phyloP scores from a whole-genome alignment of 2,888 invertebrate genomes.

The Dendrolimus houi region DNA sequence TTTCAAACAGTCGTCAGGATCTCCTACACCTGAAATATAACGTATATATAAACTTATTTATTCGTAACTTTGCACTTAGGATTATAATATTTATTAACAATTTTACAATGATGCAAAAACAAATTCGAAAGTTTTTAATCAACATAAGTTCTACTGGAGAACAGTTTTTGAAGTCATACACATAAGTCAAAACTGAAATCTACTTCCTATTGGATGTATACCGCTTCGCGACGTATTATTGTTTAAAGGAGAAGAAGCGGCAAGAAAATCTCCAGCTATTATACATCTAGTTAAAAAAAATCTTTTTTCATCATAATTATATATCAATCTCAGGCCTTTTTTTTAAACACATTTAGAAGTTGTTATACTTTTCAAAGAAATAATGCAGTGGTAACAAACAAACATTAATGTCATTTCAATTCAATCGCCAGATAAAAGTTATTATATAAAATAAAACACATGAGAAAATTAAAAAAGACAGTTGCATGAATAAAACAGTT shows the following conservation, averaged over 20 bases:
- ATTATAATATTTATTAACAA: not conserved
- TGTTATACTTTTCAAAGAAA: too few relatives aligned
- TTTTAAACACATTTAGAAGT: constrained; percentile 24
- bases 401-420: too few relatives aligned
- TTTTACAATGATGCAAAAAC: not conserved
- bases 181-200: not conserved
- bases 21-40: constrained; percentile 20
- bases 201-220: not conserved
- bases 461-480: too few relatives aligned
- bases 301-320: constrained; percentile 26
- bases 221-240: not conserved
- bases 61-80: too few relatives aligned
- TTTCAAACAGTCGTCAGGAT: constrained; percentile 26
- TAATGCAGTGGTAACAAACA: too few relatives aligned
- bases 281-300: constrained; percentile 23
- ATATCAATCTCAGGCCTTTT: constrained; percentile 7
- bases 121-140: not conserved
- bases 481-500: too few relatives aligned
- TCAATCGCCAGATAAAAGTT: too few relatives aligned
- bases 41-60: not conserved
- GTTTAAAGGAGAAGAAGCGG: too few relatives aligned
- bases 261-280: too few relatives aligned
- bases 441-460: too few relatives aligned
- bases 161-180: too few relatives aligned
- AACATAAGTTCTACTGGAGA: too few relatives aligned